These are phyloP conservation scores for Tortrix viridana DNA, from an alignment of 2,888 invertebrate genomes.

Conservation along the genomic window DNA sequence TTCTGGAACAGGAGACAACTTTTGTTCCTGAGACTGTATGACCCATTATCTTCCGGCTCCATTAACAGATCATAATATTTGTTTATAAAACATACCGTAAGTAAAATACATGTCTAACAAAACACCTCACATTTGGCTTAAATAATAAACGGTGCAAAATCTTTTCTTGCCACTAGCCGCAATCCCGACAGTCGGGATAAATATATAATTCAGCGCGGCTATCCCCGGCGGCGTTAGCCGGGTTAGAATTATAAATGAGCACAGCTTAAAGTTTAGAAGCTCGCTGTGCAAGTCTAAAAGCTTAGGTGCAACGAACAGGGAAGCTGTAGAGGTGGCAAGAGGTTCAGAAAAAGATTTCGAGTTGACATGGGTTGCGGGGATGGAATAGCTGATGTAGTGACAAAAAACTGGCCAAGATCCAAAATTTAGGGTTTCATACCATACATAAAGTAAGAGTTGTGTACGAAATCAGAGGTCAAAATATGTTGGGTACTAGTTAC, in stretches of 20 bases:
- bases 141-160: conserved; percentile 16
- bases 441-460: too few species aligned
- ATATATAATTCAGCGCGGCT: conserved; percentile 80
- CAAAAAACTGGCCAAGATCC: too few species aligned
- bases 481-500: too few species aligned
- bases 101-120: not conserved
- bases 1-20: too few species aligned
- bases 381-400: too few species aligned
- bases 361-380: too few species aligned
- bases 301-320: conserved; percentile 59
- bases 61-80: too few species aligned
- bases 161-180: conserved; percentile 18
- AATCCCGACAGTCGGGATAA: conserved; percentile 50
- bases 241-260: conserved; percentile 83
- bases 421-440: too few species aligned
- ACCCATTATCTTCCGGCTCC: too few species aligned
- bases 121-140: conserved; percentile 6
- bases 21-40: too few species aligned
- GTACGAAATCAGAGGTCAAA: too few species aligned
- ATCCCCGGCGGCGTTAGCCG: conserved; percentile 81
- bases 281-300: conserved; percentile 82
- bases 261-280: conserved; percentile 83
- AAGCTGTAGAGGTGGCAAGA: conserved; percentile 53
- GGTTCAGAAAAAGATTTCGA: too few species aligned
- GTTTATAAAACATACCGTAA: not conserved